A percentile compares a stretch with the other conserved stretches of the same genome.
phyloP scores from a whole-genome alignment of 35 echinoderm and acorn worm species.

The Anneissia japonica region DNA sequence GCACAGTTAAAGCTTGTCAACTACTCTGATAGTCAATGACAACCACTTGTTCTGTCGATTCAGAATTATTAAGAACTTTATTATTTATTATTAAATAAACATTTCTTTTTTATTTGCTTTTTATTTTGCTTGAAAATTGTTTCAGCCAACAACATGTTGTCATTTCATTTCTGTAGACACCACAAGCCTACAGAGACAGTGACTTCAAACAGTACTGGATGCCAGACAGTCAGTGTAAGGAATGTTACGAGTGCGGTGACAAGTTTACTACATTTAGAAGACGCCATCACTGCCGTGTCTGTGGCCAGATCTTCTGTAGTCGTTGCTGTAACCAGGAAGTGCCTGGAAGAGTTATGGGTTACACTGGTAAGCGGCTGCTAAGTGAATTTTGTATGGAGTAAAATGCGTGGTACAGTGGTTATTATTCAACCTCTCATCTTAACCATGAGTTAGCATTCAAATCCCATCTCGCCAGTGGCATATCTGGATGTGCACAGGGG shows the following conservation, averaged over 20 bases:
- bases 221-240: slow-evolving; percentile 96
- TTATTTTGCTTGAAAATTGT: too few species aligned
- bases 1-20: too few species aligned
- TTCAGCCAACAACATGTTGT: too few species aligned
- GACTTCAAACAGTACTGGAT: slow-evolving; percentile 85
- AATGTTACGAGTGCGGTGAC: slow-evolving; percentile 97
- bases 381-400: not conserved
- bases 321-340: slow-evolving; percentile 91
- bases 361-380: slow-evolving; percentile 36
- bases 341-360: slow-evolving; percentile 75
- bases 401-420: not conserved
- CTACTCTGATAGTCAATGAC: too few species aligned
- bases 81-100: too few species aligned
- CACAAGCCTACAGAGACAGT: slow-evolving; percentile 37
- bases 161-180: not conserved
- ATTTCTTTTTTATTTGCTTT: too few species aligned
- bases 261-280: slow-evolving; percentile 89
- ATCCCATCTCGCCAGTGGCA: too few species aligned
- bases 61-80: too few species aligned
- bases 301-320: slow-evolving; percentile 83
- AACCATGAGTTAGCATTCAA: too few species aligned
- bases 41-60: too few species aligned
- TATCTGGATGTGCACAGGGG: too few species aligned
- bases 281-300: slow-evolving; percentile 84
- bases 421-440: too few species aligned